Evolutionary conservation across 2,113 vertebrate species (phyloP).

Genomic region (Megaleporinus macrocephalus): DNA sequence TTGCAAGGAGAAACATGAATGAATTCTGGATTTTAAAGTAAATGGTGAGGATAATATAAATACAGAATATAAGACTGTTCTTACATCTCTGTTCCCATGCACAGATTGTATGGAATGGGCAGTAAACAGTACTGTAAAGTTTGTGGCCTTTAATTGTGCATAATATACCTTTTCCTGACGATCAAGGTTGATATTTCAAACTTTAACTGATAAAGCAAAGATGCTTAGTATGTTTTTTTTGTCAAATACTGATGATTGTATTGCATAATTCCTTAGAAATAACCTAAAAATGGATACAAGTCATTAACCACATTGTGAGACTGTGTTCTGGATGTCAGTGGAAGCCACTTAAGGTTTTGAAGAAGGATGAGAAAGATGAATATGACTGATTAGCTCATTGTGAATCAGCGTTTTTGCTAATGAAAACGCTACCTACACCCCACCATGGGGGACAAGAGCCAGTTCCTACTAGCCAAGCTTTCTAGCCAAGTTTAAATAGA

Average conservation of each 20-base stretch:
- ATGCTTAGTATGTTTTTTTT: neutral
- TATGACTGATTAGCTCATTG: conserved; percentile 12
- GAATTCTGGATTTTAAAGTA: too few species aligned
- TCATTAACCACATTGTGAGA: neutral
- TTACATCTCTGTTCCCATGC: too few species aligned
- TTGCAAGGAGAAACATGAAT: too few species aligned
- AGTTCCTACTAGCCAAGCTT: neutral
- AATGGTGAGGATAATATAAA: too few species aligned
- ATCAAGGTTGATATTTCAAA: neutral
- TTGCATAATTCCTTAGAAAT: neutral
- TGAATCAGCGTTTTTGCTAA: neutral
- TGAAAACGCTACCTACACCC: neutral
- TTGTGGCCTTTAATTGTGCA: neutral
- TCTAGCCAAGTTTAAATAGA: neutral
- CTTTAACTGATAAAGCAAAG: neutral
- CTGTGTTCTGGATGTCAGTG: neutral
- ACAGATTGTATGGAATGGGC: too few species aligned
- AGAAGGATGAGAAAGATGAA: neutral
- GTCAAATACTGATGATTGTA: neutral
- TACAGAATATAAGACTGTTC: too few species aligned
- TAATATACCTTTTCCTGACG: neutral
- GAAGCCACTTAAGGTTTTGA: neutral
- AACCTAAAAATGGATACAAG: neutral
- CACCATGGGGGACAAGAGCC: neutral
- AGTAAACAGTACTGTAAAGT: neutral